These are phyloP conservation scores for Turnix velox DNA, from an alignment of 2,113 vertebrate species.

Conservation along the genomic window DNA sequence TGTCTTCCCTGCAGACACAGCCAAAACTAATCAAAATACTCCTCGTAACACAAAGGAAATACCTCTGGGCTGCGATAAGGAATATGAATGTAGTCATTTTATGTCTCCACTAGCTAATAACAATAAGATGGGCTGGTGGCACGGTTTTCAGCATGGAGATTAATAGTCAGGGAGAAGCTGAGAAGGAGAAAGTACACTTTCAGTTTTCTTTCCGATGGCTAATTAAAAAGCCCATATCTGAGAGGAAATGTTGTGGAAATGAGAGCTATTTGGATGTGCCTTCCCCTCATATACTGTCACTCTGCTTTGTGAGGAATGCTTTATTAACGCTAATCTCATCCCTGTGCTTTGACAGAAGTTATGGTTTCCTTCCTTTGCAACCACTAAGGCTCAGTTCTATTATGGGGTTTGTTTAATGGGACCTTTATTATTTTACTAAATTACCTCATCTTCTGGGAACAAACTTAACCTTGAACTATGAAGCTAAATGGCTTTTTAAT, in stretches of 20 bases:
- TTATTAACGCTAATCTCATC: constrained; percentile 59
- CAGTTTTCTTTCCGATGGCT: constrained; percentile 63
- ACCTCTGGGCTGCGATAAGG: constrained; percentile 51
- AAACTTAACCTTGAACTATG: constrained; percentile 57
- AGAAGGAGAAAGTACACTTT: constrained; percentile 51
- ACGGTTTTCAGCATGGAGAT: background rate
- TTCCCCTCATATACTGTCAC: constrained; percentile 5
- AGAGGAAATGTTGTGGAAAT: constrained; percentile 61
- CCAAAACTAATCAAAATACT: constrained; percentile 54
- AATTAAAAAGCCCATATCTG: constrained; percentile 55
- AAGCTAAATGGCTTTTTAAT: constrained; percentile 62
- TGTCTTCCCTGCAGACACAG: constrained; percentile 22
- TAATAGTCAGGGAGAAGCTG: background rate
- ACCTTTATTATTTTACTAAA: constrained; percentile 61
- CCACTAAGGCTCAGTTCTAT: constrained; percentile 53
- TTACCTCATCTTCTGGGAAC: constrained; percentile 66
- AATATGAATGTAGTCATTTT: background rate
- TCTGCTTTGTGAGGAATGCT: constrained; percentile 42
- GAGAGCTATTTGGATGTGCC: constrained; percentile 48
- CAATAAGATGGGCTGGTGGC: constrained; percentile 23
- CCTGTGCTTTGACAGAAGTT: constrained; percentile 66
- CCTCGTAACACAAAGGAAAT: constrained; percentile 43
- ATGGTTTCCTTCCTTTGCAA: constrained; percentile 66
- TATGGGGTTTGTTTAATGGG: constrained; percentile 51
- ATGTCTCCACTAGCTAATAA: constrained; percentile 7